Conservation (phyloP, 2,888 invertebrate species). For the Oegoconia quadripuncta region DNA sequence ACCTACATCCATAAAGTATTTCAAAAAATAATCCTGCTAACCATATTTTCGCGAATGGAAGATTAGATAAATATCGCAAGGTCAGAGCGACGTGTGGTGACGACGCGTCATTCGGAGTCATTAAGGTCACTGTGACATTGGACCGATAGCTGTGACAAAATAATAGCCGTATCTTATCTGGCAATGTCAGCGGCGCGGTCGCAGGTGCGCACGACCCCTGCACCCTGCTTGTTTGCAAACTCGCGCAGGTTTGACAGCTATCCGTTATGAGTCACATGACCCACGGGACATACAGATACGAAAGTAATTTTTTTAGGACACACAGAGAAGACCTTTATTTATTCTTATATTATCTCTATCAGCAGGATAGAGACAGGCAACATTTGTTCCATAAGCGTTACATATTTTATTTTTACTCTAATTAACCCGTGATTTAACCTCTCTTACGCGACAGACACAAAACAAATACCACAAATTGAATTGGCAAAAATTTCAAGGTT, state of each 20-base stretch:
- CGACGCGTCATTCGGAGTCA: slow-evolving; percentile 72
- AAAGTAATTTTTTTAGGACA: too few relatives aligned
- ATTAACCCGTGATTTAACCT: too few relatives aligned
- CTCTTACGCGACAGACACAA: too few relatives aligned
- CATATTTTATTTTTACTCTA: too few relatives aligned
- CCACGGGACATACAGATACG: too few relatives aligned
- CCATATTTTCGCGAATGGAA: slow-evolving; percentile 63
- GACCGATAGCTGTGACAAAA: slow-evolving; percentile 71
- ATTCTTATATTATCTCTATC: too few relatives aligned
- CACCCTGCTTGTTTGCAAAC: slow-evolving; percentile 41
- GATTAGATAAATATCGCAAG: slow-evolving; percentile 77
- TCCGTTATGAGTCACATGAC: slow-evolving; percentile 19
- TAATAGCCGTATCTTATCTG: slow-evolving; percentile 76
- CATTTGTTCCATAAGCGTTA: too few relatives aligned
- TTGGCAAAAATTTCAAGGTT: too few relatives aligned
- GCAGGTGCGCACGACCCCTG: slow-evolving; percentile 70
- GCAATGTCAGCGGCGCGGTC: slow-evolving; percentile 72
- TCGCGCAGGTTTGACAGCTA: slow-evolving; percentile 23
- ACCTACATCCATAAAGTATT: background rate
- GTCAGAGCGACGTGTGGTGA: slow-evolving; percentile 63
- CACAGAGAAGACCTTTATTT: too few relatives aligned
- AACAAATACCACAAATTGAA: too few relatives aligned
- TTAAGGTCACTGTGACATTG: slow-evolving; percentile 79
- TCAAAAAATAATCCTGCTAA: slow-evolving; percentile 40
- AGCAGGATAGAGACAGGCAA: too few relatives aligned